Evolutionary conservation across 2,888 invertebrate species (phyloP).

Genomic region (Euspilapteryx auroguttella): DNA sequence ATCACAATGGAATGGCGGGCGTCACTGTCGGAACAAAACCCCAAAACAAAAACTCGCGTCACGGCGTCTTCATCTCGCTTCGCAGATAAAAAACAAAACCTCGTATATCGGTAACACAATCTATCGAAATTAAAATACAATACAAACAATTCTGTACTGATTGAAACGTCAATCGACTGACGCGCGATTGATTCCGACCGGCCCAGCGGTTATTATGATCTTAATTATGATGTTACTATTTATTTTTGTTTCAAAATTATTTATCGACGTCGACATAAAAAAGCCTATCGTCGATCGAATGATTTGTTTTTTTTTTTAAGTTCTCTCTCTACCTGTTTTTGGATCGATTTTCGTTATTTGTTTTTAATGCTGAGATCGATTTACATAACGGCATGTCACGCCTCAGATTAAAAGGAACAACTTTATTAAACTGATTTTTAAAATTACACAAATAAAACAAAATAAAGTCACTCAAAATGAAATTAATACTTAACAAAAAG

Average conservation of each 20-base stretch:
- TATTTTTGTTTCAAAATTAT: conserved; percentile 51
- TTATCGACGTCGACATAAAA: conserved; percentile 21
- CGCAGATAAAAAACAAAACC: conserved; percentile 26
- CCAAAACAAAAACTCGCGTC: conserved; percentile 20
- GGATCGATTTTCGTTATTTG: conserved; percentile 2
- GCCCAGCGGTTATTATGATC: conserved; percentile 52
- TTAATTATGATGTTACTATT: conserved; percentile 56
- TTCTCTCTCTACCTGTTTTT: neutral
- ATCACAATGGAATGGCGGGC: no score
- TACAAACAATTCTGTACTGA: conserved; percentile 57
- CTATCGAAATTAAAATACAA: conserved; percentile 53
- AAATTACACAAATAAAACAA: no score
- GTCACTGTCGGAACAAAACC: no score
- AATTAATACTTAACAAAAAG: no score
- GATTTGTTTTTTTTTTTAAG: conserved; percentile 28
- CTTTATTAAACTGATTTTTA: no score
- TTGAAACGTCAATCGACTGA: conserved; percentile 57
- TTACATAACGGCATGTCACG: conserved; percentile 3
- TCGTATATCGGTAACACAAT: conserved; percentile 58
- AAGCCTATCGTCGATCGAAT: conserved; percentile 40
- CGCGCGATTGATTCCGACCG: conserved; percentile 47
- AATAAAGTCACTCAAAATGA: no score
- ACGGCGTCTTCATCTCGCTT: conserved; percentile 22
- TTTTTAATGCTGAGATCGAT: no score
- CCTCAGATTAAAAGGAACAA: no score